A percentile compares a stretch with the other conserved stretches of the same genome.
Evolutionary conservation across 2,797 vertebrate species (phyloP).

Genomic region (Pipistrellus pygmaeus): DNA sequence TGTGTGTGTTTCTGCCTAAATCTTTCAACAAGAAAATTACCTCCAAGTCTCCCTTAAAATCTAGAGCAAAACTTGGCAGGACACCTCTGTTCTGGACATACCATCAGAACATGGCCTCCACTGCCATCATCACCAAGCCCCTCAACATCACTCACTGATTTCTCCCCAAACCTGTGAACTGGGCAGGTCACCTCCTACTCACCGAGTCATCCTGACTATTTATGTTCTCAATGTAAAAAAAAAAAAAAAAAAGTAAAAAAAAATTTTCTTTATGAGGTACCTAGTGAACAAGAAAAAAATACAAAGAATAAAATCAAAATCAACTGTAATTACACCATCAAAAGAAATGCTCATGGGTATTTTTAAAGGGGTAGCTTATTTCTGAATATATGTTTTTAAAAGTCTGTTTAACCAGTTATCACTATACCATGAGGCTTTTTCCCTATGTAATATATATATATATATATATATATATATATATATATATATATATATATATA

Average conservation of each 20-base stretch:
- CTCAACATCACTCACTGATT: rapidly evolving
- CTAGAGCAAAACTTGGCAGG: background rate
- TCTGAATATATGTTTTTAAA: background rate
- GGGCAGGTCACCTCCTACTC: too few species aligned
- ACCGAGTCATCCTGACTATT: background rate
- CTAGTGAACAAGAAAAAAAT: background rate
- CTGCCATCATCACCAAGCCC: rapidly evolving
- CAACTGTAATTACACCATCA: background rate
- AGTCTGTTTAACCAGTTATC: background rate
- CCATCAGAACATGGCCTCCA: rapidly evolving
- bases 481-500: too few species aligned
- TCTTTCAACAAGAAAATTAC: background rate
- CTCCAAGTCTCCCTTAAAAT: background rate
- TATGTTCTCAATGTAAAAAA: background rate
- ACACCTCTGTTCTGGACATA: rapidly evolving
- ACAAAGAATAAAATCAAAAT: background rate
- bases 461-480: background rate
- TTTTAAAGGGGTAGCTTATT: background rate
- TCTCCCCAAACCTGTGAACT: rapidly evolving
- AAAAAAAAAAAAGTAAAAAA: background rate
- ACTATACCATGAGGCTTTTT: background rate
- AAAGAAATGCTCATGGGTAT: background rate
- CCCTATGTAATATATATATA: background rate
- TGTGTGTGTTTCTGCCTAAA: background rate
- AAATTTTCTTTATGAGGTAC: background rate